Base-by-base conservation (phyloP, 2,113 vertebrate species). In the Machaerirhynchus nigripectus region DNA sequence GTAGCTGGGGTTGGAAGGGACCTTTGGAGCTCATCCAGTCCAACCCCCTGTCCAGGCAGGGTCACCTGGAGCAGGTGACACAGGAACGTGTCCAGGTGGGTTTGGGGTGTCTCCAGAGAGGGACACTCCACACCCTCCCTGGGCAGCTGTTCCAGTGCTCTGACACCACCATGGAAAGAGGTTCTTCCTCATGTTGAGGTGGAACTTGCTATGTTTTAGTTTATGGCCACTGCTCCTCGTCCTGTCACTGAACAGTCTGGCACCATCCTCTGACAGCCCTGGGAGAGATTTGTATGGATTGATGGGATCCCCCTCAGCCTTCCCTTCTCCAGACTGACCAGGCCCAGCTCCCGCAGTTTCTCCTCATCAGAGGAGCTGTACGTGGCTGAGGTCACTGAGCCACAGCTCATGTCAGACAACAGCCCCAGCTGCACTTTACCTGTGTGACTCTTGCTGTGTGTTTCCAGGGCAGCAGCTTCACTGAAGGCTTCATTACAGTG, bases 401-500 rank as follows among this genome's bases (percentile, higher is more conserved):
- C 28, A 31, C 2, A 1, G 46, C 17, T 2, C 2, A 0, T 39
- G 87, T 30, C 13, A 40, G 60, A 40, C 56, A 61, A 5, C 26
- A 64, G 69, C 39, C 57, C 37, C 57, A 67, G n/a, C 3, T 60
- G 39, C 47, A 7, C 74, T 83, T 97, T 95, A 99, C 99, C 99
- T 91, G 98, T 97, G 87, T 99, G 99, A 39, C 98, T 98, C 93
- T 98, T 99, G 78, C 99, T 97, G 68, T 99, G 99, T 63, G 98
- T 95, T 55, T 99, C 98, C 35, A 99, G 98, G 92, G 98, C 98
- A 87, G 98, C 97, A 37, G 97, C 89, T 6, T 98, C 98, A 40
- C 97, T 98, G 95, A 99, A 99, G 65, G 97, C 97, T 92, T 99
- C 99, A 5, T 96, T 98, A 92, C 99, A 99, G 82, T 99, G 99